phyloP scores from a whole-genome alignment of 1,140 invertebrate genomes.

The Drosophila insularis region DNA sequence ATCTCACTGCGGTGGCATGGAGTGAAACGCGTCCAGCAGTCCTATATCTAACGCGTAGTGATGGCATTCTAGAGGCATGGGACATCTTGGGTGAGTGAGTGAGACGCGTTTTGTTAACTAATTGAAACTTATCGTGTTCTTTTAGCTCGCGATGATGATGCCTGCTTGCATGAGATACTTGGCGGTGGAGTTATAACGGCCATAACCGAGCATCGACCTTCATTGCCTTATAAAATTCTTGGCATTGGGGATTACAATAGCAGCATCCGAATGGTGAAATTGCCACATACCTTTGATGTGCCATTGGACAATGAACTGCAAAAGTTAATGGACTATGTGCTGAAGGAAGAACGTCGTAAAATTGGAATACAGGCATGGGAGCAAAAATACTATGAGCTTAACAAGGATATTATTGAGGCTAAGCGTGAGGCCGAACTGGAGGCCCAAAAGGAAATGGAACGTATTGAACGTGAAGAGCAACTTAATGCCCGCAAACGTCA shows the following conservation, averaged over 20 bases:
- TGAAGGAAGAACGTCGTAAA: conserved; percentile 69
- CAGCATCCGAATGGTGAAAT: conserved; percentile 85
- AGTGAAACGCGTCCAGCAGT: conserved; percentile 82
- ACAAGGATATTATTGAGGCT: conserved; percentile 79
- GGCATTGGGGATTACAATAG: conserved; percentile 85
- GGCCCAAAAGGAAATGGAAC: conserved; percentile 70
- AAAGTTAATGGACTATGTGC: conserved; percentile 56
- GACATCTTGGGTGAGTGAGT: conserved; percentile 83
- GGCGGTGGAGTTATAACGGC: conserved; percentile 83
- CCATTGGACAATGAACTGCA: conserved; percentile 60
- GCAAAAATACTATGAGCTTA: conserved; percentile 72
- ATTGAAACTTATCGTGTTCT: too few relatives aligned
- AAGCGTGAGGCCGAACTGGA: conserved; percentile 68
- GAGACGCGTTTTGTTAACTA: too few relatives aligned
- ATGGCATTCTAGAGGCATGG: conserved; percentile 85
- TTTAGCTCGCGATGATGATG: conserved; percentile 83
- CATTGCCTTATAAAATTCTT: conserved; percentile 83
- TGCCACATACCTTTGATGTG: conserved; percentile 83
- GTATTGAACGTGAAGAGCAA: conserved; percentile 56
- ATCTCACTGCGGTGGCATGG: conserved; percentile 84
- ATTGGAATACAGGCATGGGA: conserved; percentile 68
- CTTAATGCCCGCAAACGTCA: conserved; percentile 40
- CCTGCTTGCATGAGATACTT: conserved; percentile 82
- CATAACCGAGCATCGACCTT: conserved; percentile 83
- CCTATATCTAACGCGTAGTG: conserved; percentile 83